A percentile compares a stretch with the other conserved stretches of the same genome.
phyloP scores from a whole-genome alignment of 1,140 invertebrate genomes.

The Meloidogyne chitwoodi region DNA sequence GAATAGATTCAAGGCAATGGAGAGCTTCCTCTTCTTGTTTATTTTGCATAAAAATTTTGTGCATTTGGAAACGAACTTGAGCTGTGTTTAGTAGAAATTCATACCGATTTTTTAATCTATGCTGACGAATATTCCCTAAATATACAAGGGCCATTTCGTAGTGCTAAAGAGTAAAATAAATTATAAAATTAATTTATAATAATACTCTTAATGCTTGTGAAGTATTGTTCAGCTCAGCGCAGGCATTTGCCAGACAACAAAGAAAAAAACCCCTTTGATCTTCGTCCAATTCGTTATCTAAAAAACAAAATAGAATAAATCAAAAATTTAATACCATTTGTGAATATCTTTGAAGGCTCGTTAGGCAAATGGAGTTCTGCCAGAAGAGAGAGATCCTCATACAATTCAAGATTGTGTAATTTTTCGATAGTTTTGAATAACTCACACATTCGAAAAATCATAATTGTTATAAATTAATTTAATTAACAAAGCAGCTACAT shows the following conservation, averaged over 20 bases:
- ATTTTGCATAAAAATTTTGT: conserved; percentile 3
- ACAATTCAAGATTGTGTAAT: conserved; percentile 7
- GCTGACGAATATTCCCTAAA: not conserved
- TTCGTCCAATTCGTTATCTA: conserved; percentile 6
- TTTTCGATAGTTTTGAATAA: not conserved
- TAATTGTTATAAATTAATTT: not conserved
- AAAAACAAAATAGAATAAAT: not conserved
- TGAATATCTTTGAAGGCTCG: conserved; percentile 10
- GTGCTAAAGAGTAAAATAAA: not conserved
- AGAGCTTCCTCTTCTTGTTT: conserved; percentile 13
- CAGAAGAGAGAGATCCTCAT: conserved; percentile 5
- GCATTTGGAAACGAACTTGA: conserved; percentile 13
- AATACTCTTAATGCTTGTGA: conserved; percentile 6
- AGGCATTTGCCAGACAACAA: conserved; percentile 6
- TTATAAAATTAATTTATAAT: not conserved
- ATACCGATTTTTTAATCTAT: conserved; percentile 19
- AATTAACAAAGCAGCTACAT: too few species aligned
- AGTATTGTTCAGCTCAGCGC: not conserved
- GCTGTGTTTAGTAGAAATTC: conserved; percentile 5
- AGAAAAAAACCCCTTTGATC: conserved; percentile 11
- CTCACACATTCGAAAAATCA: not conserved
- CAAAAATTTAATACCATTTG: not conserved
- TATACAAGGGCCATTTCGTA: conserved; percentile 14
- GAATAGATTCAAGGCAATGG: conserved; percentile 10
- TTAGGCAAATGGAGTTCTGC: conserved; percentile 6